Evolutionary conservation across 1,140 invertebrate genomes (phyloP), one percentile per base, ranked within the genome.

Genomic region (Bombus terrestris): DNA sequence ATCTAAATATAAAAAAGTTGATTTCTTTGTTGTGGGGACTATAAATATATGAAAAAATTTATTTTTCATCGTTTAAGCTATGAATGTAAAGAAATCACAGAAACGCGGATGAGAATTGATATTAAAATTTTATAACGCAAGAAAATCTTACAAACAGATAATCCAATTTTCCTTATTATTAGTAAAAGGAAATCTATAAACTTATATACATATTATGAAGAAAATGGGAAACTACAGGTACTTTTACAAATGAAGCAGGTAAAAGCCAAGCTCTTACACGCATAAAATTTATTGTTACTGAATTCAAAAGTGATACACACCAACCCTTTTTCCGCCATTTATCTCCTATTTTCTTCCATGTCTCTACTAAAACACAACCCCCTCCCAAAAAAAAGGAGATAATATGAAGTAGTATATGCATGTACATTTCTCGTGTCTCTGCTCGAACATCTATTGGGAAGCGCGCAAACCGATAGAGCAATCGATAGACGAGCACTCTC

Each of bases 401-500:
- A n/a, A 32, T 73, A 47, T 25, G 18, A 35, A 68, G 18, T 8
- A 22, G 5, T 18, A 35, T 18, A 25, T 32, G 3, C 28, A 73
- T 39, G 39, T 35, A 53, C 3, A 53, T 53, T 25, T 74, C 18
- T 32, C 62, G n/a, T 79, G 25, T 39, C 12, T 57, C 25, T 32
- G 3, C 9, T 68, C 77, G 10, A 43, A 8, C 22, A 37, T 5
- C 9, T 4, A 69, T 53, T 80, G 64, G 10, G 53, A 69, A 53
- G 10, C 43, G 10, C 13, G 28, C 25, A 32, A 18, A 68, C 43
- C 43, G 64, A 53, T 68, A 69, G 75, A 22, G 32, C 68, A 72
- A 73, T 81, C 79, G 41, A 81, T 81, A 62, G 32, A 22, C 9
- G 35, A 81, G 37, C 12, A 35, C 39, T 73, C 37, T 81, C 35